These are phyloP conservation scores for Lycaena phlaeas DNA, from an alignment of 2,888 invertebrate genomes.

Conservation along the genomic window DNA sequence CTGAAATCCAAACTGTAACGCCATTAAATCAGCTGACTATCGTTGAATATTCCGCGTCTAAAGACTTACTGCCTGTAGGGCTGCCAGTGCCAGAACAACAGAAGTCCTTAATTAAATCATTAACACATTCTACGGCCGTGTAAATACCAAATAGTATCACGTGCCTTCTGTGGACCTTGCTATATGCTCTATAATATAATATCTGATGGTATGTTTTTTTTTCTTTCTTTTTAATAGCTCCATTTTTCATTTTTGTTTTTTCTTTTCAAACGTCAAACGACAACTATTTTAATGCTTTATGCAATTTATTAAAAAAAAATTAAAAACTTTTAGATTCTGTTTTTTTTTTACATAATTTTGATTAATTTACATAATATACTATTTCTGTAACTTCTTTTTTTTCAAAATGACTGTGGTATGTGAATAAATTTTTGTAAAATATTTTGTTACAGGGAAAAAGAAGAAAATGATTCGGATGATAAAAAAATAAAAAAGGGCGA, in stretches of 20 bases:
- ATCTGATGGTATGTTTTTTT: conserved; percentile 2
- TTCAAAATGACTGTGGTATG: too few species aligned
- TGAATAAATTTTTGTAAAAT: too few species aligned
- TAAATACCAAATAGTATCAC: not conserved
- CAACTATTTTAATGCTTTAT: too few species aligned
- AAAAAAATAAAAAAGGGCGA: too few species aligned
- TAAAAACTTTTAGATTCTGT: too few species aligned
- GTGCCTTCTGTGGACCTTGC: not conserved
- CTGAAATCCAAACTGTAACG: not conserved
- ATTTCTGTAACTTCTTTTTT: too few species aligned
- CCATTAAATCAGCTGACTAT: conserved; percentile 7
- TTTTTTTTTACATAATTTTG: too few species aligned
- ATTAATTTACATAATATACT: too few species aligned
- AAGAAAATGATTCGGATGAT: too few species aligned
- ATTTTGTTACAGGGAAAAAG: too few species aligned
- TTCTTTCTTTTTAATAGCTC: not conserved
- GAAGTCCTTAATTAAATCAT: not conserved
- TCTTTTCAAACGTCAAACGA: too few species aligned
- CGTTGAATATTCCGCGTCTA: not conserved
- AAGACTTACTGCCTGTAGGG: not conserved
- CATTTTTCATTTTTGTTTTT: not conserved
- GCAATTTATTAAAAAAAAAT: too few species aligned
- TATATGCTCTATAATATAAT: not conserved
- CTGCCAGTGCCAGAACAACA: conserved; percentile 5
- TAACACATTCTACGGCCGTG: not conserved